These are phyloP conservation scores for Drosophila lini DNA, from an alignment of 1,140 invertebrate genomes.

Conservation along the genomic window DNA sequence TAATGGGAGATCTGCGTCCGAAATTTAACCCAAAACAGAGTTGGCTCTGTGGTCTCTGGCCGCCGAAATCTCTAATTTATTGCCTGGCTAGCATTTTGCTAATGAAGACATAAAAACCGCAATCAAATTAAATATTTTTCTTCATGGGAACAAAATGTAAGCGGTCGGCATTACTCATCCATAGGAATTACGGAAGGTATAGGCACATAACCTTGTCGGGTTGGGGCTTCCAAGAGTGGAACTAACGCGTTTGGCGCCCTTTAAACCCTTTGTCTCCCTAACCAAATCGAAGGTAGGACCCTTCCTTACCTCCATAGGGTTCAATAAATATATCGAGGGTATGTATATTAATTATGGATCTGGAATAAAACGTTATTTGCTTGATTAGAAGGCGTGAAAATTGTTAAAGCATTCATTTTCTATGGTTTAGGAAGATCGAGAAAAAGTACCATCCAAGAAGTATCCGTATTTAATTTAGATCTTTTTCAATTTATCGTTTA, in stretches of 20 bases:
- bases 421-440: background rate
- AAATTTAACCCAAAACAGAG: conserved; percentile 37
- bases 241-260: conserved; percentile 69
- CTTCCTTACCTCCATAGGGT: background rate
- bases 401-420: background rate
- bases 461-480: background rate
- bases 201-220: conserved; percentile 52
- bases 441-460: background rate
- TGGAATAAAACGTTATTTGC: background rate
- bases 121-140: conserved; percentile 82
- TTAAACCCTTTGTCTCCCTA: conserved; percentile 38
- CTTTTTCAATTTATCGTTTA: background rate
- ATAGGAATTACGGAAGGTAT: conserved; percentile 1
- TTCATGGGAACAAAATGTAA: conserved; percentile 80
- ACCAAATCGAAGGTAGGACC: conserved; percentile 14
- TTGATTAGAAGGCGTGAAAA: conserved; percentile 25
- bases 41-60: conserved; percentile 3
- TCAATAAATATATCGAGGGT: conserved; percentile 6
- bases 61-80: conserved; percentile 76
- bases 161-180: conserved; percentile 65
- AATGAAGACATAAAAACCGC: conserved; percentile 83
- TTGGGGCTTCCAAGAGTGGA: conserved; percentile 48
- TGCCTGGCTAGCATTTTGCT: conserved; percentile 75
- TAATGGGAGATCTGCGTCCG: conserved; percentile 32
- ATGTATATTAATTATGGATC: conserved; percentile 30